Evolutionary conservation across 2,797 vertebrate genomes (phyloP).

Genomic region (Pitangus sulphuratus): DNA sequence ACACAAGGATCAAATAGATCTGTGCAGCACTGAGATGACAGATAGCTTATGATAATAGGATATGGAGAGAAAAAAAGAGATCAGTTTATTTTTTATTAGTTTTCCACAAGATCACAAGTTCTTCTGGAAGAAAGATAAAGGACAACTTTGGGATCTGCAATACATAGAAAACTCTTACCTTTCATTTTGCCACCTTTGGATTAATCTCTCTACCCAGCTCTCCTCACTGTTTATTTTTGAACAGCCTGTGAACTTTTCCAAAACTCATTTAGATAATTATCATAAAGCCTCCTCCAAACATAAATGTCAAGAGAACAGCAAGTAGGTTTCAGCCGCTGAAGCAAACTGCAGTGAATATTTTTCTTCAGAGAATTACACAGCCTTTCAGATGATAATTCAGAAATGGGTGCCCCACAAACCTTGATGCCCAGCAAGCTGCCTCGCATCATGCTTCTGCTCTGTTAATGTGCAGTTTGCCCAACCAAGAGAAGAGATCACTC

Average conservation of each 20-base stretch:
- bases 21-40: background rate
- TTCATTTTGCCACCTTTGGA: background rate
- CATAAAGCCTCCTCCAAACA: background rate
- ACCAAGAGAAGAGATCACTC: background rate
- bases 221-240: background rate
- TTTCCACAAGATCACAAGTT: background rate
- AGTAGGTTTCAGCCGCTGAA: slow-evolving; percentile 9
- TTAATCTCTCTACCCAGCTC: background rate
- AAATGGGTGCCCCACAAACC: background rate
- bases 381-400: background rate
- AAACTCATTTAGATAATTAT: background rate
- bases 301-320: background rate
- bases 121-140: background rate
- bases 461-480: accelerated
- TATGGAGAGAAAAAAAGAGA: background rate
- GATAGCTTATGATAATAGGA: background rate
- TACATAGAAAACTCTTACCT: background rate
- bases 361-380: background rate
- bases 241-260: background rate
- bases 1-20: background rate
- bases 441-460: background rate
- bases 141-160: background rate
- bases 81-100: background rate
- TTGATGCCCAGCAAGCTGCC: background rate
- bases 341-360: background rate